Evolutionary conservation across 2,113 vertebrate species (phyloP), one percentile per base, ranked within the genome.

Genomic region (Pseudopipra pipra): DNA sequence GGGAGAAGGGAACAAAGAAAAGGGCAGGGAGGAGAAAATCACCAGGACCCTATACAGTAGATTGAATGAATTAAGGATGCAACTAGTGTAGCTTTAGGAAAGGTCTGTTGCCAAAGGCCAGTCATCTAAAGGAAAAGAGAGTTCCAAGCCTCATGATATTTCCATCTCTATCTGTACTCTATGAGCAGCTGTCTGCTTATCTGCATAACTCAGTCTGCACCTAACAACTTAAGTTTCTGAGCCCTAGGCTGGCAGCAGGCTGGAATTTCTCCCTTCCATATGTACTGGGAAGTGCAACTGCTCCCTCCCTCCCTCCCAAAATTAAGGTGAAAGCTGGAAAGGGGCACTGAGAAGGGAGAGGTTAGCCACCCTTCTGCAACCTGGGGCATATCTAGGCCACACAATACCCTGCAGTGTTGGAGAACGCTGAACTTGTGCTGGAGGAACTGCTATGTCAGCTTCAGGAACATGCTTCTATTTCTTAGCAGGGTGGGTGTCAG

Each of bases 31-130:
- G 54, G 13, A 65, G 70, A 82, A 66, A 65, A 59, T 65, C 1
- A 0, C 4, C 12, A 31, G 62, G 49, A 82, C 4, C 8, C 35
- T 43, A 10, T 12, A 16, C 0, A 2, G n/a, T 44, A 52, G 33
- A 12, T 3, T 41, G 35, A 35, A 23, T 58, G n/a, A 85, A 28
- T 63, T 41, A 78, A 76, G 39, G 58, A 63, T 65, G 37, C 11
- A 71, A 12, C 16, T 25, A 80, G 51, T 62, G 21, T 84, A 74
- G 59, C 25, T 83, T 55, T 9, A 54, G 70, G 59, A 80, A 79
- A 72, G 31, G 6, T 63, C 55, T 88, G 59, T 16, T 80, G 27
- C 54, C 51, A 66, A 66, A 68, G 33, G 35, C 31, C 18, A 35
- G n/a, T 56, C 20, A 68, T 28, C 8, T 23, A 41, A 74, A 80